These are phyloP conservation scores for Dicrostonyx torquatus DNA, from an alignment of 2,797 vertebrate genomes.

Conservation along the genomic window DNA sequence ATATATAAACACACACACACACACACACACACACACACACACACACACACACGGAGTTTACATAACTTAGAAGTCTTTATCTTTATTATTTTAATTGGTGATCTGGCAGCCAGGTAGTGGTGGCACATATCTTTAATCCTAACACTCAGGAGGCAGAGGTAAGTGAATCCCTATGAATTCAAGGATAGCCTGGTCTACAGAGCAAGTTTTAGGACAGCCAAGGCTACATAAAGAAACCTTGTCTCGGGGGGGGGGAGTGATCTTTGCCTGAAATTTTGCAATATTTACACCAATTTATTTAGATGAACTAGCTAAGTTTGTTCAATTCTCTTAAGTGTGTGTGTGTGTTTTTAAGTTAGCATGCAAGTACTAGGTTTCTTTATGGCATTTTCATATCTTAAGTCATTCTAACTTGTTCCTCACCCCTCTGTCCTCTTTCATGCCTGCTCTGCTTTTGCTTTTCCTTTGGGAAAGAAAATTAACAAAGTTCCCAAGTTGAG, in stretches of 20 bases:
- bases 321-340: background rate
- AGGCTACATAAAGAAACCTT: background rate
- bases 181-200: background rate
- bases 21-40: background rate
- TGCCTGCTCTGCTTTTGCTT: background rate
- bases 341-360: background rate
- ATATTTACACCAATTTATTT: background rate
- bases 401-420: background rate
- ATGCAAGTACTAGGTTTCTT: background rate
- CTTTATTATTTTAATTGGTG: background rate
- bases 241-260: background rate
- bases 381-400: background rate
- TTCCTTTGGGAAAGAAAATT: background rate
- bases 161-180: background rate
- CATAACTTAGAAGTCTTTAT: background rate
- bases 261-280: background rate
- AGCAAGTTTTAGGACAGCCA: background rate
- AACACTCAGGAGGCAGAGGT: background rate
- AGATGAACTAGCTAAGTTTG: background rate
- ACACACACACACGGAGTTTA: background rate
- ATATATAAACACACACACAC: background rate
- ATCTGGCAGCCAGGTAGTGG: background rate
- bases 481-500: background rate
- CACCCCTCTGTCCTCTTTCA: background rate
- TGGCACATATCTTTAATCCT: background rate